Conservation (phyloP, 2,888 invertebrate genomes). For the Gari tellinella region DNA sequence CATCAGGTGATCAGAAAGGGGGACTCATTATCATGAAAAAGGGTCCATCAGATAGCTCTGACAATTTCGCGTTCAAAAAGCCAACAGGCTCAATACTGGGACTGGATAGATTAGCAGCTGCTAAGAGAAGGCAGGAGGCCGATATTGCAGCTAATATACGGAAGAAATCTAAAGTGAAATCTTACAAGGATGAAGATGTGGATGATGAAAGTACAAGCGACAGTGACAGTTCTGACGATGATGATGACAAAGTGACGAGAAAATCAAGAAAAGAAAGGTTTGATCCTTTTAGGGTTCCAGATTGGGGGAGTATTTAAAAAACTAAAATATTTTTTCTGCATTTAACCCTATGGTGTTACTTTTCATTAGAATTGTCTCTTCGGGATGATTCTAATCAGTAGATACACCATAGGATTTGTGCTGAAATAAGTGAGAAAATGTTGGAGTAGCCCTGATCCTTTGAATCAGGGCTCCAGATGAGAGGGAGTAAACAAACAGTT, state of each 20-base stretch:
- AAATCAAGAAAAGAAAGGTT: conserved; percentile 42
- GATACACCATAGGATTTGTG: too few relatives aligned
- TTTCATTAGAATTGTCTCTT: too few relatives aligned
- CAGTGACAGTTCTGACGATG: conserved; percentile 56
- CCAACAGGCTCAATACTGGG: conserved; percentile 82
- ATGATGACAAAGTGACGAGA: conserved; percentile 35
- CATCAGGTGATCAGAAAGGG: conserved; percentile 77
- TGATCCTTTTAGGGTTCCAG: too few relatives aligned
- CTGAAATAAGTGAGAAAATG: too few relatives aligned
- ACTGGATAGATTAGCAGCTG: conserved; percentile 84
- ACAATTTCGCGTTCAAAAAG: conserved; percentile 71
- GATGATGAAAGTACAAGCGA: conserved; percentile 35
- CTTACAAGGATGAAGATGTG: conserved; percentile 76
- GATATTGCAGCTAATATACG: conserved; percentile 55
- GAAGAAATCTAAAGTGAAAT: conserved; percentile 78
- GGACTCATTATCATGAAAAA: conserved; percentile 84
- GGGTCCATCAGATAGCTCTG: conserved; percentile 59
- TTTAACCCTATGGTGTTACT: too few relatives aligned
- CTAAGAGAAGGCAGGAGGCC: conserved; percentile 77
- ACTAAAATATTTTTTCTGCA: too few relatives aligned
- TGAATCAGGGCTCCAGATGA: too few relatives aligned
- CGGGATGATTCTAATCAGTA: too few relatives aligned
- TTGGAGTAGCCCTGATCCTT: too few relatives aligned
- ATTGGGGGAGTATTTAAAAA: too few relatives aligned
- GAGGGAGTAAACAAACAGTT: too few relatives aligned